Percentiles rank a stretch among this genome's conserved stretches.
Conservation (phyloP, 1,140 invertebrate species). For the Lepidurus packardi region DNA sequence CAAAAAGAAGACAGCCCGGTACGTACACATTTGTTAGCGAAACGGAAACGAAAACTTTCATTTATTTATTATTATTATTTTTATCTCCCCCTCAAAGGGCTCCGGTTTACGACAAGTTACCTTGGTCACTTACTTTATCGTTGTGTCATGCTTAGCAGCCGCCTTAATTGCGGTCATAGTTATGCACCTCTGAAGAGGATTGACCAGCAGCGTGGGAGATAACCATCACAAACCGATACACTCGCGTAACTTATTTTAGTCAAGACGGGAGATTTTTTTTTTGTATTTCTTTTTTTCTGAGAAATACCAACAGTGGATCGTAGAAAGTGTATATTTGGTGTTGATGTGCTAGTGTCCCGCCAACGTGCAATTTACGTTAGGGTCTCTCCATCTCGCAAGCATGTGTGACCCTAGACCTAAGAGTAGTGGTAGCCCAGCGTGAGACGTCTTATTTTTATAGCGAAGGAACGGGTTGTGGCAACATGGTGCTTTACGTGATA, state of each 20-base stretch:
- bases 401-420: background rate
- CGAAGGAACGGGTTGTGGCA: background rate
- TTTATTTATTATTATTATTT: slow-evolving; percentile 24
- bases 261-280: background rate
- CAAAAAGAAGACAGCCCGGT: slow-evolving; percentile 36
- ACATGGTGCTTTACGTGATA: slow-evolving; percentile 21
- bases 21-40: slow-evolving; percentile 30
- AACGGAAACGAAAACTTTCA: slow-evolving; percentile 21
- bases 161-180: slow-evolving; percentile 64
- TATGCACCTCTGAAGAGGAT: slow-evolving; percentile 53
- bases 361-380: background rate
- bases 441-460: background rate
- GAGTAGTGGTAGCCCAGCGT: background rate
- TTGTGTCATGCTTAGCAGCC: slow-evolving; percentile 56
- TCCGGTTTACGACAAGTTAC: slow-evolving; percentile 64
- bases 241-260: slow-evolving; percentile 22
- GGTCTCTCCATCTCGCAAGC: background rate
- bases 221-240: background rate
- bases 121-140: slow-evolving; percentile 64
- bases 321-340: too few relatives aligned
- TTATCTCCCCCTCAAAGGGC: slow-evolving; percentile 52
- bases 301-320: background rate
- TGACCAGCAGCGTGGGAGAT: background rate
- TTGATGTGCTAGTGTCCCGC: background rate
- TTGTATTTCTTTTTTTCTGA: background rate